phyloP scores from a whole-genome alignment of 2,888 invertebrate genomes.

The Anaspis maculata region DNA sequence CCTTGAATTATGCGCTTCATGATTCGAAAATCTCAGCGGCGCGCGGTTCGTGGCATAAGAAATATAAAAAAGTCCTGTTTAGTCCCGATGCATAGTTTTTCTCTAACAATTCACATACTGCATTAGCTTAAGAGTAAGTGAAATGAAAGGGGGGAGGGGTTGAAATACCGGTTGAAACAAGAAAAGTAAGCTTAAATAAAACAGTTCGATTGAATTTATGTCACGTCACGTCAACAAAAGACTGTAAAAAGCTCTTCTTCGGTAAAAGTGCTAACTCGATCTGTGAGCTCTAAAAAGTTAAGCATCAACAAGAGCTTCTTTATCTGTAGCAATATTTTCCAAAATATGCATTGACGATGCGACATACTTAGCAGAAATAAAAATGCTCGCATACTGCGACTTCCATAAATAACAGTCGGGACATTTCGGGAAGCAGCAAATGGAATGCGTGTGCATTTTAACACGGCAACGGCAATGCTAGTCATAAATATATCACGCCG shows the following conservation, averaged over 20 bases:
- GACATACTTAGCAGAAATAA: conserved; percentile 32
- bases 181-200: conserved; percentile 6
- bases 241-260: conserved; percentile 10
- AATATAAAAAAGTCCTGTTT: too few relatives aligned
- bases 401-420: conserved; percentile 31
- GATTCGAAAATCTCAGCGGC: conserved; percentile 5
- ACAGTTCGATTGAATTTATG: conserved; percentile 8
- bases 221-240: conserved; percentile 4
- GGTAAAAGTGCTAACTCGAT: conserved; percentile 17
- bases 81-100: too few relatives aligned
- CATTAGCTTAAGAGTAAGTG: too few relatives aligned
- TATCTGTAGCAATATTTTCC: conserved; percentile 20
- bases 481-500: conserved; percentile 33
- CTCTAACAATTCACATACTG: too few relatives aligned
- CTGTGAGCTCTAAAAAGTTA: conserved; percentile 19
- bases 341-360: conserved; percentile 18
- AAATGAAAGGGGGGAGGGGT: conserved; percentile 1
- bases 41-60: too few relatives aligned
- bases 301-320: conserved; percentile 21
- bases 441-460: conserved; percentile 30
- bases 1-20: conserved; percentile 22
- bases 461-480: conserved; percentile 24
- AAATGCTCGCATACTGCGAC: conserved; percentile 26
- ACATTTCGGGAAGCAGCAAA: conserved; percentile 28
- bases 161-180: conserved; percentile 5